These are phyloP conservation scores for Acinonyx jubatus DNA, from an alignment of 2,113 vertebrate species.

Conservation along the genomic window DNA sequence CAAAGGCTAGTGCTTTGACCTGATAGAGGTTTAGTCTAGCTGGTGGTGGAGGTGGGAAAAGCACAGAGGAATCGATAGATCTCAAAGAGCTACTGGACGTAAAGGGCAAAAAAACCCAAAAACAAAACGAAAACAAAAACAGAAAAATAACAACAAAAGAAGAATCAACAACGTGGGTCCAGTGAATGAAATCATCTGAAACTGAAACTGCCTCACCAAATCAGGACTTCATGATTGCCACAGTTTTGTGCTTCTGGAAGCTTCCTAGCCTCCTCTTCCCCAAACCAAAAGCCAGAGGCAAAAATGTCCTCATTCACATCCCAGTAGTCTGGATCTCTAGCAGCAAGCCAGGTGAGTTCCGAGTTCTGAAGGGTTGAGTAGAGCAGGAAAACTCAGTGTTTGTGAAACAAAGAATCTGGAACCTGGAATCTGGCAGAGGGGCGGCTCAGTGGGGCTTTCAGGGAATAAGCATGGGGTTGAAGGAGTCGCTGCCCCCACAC, in stretches of 20 bases:
- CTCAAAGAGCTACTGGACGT: not conserved
- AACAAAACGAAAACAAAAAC: too few relatives aligned
- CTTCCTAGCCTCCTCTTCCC: not conserved
- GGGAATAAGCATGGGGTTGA: not conserved
- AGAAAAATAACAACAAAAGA: not conserved
- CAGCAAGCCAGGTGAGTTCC: not conserved
- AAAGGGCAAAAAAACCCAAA: not conserved
- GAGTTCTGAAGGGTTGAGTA: not conserved
- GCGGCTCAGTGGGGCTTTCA: not conserved
- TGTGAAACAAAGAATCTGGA: not conserved
- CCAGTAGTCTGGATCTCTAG: not conserved
- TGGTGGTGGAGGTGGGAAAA: not conserved
- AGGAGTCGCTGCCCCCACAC: not conserved
- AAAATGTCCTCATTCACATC: not conserved
- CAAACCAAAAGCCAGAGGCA: not conserved
- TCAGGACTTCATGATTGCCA: not conserved
- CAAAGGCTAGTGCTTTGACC: not conserved
- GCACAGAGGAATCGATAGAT: not conserved
- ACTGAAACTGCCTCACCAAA: not conserved
- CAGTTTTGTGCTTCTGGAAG: not conserved
- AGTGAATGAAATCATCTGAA: not conserved
- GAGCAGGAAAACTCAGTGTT: not conserved
- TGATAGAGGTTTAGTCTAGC: not conserved
- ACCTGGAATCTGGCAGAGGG: not conserved
- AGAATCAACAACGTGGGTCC: not conserved